phyloP scores from a whole-genome alignment of 2,797 vertebrate genomes.

The Euphonia xanthogaster region DNA sequence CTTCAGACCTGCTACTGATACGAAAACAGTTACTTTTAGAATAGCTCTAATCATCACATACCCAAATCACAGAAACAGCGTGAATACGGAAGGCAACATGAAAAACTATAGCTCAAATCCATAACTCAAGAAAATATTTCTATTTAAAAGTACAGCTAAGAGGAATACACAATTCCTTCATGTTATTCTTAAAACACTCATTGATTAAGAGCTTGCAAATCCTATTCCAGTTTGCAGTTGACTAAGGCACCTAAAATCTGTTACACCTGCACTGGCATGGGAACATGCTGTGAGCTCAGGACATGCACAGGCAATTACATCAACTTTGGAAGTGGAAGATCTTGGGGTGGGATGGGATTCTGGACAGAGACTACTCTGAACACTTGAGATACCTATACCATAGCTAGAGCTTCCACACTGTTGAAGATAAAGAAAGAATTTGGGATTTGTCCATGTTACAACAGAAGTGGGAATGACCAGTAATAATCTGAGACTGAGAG shows the following conservation, averaged over 20 bases:
- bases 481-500: not conserved
- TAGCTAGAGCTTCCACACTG: not conserved
- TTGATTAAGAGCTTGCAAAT: not conserved
- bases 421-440: not conserved
- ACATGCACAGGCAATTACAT: not conserved
- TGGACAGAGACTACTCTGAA: not conserved
- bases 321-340: not conserved
- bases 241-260: not conserved
- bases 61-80: conserved; percentile 1
- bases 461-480: not conserved
- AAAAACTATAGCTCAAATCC: conserved; percentile 29
- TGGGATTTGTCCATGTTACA: not conserved
- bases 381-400: not conserved
- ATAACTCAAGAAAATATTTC: conserved; percentile 4
- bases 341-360: not conserved
- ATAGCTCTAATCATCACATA: conserved; percentile 9
- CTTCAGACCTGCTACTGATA: not conserved
- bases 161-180: not conserved
- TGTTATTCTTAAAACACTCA: not conserved
- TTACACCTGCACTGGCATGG: not conserved
- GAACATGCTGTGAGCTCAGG: not conserved
- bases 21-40: conserved; percentile 42
- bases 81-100: conserved; percentile 27
- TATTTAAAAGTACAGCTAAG: not conserved
- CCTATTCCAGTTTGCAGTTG: not conserved